A percentile compares a stretch with the other conserved stretches of the same genome.
Conservation (phyloP, 2,113 vertebrate species). For the Zosterops borbonicus region DNA sequence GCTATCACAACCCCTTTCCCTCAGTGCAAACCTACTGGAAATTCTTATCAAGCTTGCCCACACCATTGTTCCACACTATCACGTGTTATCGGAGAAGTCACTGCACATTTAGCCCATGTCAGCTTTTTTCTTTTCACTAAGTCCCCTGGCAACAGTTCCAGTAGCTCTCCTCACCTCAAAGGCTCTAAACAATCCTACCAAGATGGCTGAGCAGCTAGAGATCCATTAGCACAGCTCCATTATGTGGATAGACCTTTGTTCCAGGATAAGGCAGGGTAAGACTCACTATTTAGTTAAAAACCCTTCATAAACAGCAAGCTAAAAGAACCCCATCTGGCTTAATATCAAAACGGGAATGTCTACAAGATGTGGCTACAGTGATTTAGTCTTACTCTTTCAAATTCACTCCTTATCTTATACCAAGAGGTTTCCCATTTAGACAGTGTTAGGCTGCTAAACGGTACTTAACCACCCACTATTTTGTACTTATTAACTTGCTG, state of each 20-base stretch:
- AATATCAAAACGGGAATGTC: neutral
- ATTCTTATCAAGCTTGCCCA: conserved; percentile 27
- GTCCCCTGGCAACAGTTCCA: neutral
- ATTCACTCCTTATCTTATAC: neutral
- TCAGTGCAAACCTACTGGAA: conserved; percentile 20
- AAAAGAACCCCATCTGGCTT: neutral
- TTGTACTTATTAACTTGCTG: conserved; percentile 38
- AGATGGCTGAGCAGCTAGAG: neutral
- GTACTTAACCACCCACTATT: conserved; percentile 48
- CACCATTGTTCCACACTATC: conserved; percentile 15
- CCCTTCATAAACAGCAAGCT: neutral
- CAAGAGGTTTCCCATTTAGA: conserved; percentile 27
- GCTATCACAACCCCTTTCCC: neutral
- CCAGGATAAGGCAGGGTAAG: neutral
- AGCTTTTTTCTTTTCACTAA: neutral
- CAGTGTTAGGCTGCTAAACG: neutral
- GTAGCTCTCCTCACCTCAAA: neutral
- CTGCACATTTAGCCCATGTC: neutral
- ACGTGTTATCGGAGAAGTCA: neutral
- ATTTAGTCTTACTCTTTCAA: conserved; percentile 20
- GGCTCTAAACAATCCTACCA: conserved; percentile 13
- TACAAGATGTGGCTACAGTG: conserved; percentile 22
- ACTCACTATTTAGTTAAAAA: neutral
- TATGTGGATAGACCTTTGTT: neutral
- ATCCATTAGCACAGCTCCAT: neutral